These are phyloP conservation scores for Noctua fimbriata DNA, from an alignment of 2,888 invertebrate genomes.

Conservation along the genomic window DNA sequence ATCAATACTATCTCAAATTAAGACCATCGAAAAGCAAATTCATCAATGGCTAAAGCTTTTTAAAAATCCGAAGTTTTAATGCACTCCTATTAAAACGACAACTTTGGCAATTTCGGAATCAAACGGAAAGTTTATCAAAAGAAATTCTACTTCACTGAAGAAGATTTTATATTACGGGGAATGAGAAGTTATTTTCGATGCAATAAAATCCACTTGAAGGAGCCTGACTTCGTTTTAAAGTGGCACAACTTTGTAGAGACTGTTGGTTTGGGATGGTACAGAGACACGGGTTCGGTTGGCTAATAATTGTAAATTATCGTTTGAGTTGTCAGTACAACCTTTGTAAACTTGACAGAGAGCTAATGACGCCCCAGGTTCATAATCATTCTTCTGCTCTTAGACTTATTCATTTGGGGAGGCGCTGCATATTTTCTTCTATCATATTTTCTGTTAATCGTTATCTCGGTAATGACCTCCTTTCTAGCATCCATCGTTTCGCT, in stretches of 20 bases:
- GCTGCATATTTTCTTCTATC: neutral
- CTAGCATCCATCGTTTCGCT: neutral
- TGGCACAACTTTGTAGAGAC: conserved; percentile 16
- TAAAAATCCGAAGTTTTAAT: conserved; percentile 43
- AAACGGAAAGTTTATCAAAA: conserved; percentile 48
- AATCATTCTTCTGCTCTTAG: neutral
- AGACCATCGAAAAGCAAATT: neutral
- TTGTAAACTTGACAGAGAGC: neutral
- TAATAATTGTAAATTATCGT: neutral
- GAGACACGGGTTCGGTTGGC: neutral
- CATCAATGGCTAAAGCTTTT: conserved; percentile 19
- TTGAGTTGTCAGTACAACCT: neutral
- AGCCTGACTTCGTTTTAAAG: conserved; percentile 18
- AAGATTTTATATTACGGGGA: conserved; percentile 28
- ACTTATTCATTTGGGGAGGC: neutral
- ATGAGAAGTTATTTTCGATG: conserved; percentile 46
- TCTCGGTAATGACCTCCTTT: neutral
- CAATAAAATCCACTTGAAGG: conserved; percentile 43
- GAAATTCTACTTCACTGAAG: conserved; percentile 29
- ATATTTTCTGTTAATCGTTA: neutral
- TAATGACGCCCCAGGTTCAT: neutral
- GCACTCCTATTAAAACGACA: conserved; percentile 41
- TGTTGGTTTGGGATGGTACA: neutral
- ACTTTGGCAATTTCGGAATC: conserved; percentile 41
- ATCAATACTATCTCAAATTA: conserved; percentile 6